A percentile compares a stretch with the other conserved stretches of the same genome.
phyloP scores from a whole-genome alignment of 2,113 vertebrate genomes.

The Gorilla gorilla region DNA sequence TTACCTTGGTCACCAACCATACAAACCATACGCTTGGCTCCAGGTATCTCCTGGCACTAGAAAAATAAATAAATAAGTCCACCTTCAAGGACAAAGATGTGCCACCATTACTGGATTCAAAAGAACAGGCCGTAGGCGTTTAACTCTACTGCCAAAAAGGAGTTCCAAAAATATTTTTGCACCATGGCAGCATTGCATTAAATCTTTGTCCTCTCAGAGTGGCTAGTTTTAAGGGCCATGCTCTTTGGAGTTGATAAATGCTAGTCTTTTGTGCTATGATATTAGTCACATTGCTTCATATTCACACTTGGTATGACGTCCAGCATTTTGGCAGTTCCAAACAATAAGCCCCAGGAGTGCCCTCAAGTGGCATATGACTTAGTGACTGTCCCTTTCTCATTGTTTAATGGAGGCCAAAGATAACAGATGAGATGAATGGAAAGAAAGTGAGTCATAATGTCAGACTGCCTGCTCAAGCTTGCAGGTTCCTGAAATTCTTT shows the following conservation, averaged over 20 bases:
- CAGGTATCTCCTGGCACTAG: not conserved
- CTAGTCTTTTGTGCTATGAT: not conserved
- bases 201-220: not conserved
- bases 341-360: not conserved
- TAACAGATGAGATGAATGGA: not conserved
- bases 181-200: not conserved
- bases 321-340: constrained; percentile 23
- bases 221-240: not conserved
- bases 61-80: not conserved
- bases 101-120: not conserved
- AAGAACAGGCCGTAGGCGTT: not conserved
- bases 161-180: not conserved
- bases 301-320: not conserved
- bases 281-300: not conserved
- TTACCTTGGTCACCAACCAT: not conserved
- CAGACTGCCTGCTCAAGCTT: not conserved
- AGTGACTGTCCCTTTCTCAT: not conserved
- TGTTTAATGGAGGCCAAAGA: not conserved
- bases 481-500: not conserved
- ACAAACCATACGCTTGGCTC: not conserved
- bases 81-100: not conserved
- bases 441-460: not conserved
- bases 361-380: not conserved
- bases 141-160: not conserved
- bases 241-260: not conserved